Evolutionary conservation across 2,797 vertebrate genomes (phyloP).

Genomic region (Malurus leucopterus): DNA sequence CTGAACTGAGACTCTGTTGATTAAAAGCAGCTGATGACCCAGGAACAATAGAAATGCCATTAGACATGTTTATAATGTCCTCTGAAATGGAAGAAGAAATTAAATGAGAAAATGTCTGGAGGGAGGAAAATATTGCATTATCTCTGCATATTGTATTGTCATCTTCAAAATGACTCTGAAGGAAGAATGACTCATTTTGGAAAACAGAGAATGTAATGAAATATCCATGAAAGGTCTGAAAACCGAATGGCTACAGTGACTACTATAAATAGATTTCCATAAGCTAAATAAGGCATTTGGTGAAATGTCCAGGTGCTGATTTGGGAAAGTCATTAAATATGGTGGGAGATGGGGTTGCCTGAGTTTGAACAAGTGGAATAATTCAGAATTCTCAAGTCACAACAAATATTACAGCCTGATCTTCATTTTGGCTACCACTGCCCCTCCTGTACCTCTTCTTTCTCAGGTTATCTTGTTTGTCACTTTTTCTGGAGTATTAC

Average conservation of each 20-base stretch:
- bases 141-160: background rate
- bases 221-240: background rate
- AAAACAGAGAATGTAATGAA: background rate
- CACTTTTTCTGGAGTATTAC: background rate
- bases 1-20: background rate
- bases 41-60: background rate
- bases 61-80: background rate
- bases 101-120: background rate
- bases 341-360: background rate
- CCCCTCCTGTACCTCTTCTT: background rate
- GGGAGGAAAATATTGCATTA: background rate
- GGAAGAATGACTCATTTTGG: slow-evolving; percentile 12
- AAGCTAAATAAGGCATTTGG: background rate
- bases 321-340: background rate
- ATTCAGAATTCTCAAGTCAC: background rate
- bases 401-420: background rate
- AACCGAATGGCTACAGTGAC: background rate
- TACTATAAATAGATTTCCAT: background rate
- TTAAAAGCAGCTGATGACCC: background rate
- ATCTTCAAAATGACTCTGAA: background rate
- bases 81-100: background rate
- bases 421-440: background rate
- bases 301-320: background rate
- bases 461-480: background rate
- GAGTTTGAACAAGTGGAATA: background rate